Evolutionary conservation across 2,888 invertebrate genomes (phyloP).

Genomic region (Ophraella communa): DNA sequence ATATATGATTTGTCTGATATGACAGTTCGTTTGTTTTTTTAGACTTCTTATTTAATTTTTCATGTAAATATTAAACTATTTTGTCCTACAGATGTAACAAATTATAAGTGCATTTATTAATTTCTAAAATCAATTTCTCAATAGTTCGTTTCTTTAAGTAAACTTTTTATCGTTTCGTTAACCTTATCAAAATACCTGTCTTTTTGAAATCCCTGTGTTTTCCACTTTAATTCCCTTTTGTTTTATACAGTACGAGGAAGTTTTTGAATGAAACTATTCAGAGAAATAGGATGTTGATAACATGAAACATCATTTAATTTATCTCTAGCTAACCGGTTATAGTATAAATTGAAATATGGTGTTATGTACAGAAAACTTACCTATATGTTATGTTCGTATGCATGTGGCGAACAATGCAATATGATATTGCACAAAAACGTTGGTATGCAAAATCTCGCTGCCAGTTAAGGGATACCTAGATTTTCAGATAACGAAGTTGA

Average conservation of each 20-base stretch:
- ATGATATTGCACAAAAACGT: constrained; percentile 35
- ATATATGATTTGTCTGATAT: background rate
- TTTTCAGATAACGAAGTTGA: constrained; percentile 32
- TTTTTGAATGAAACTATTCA: constrained; percentile 13
- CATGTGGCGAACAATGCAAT: constrained; percentile 32
- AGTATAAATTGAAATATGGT: constrained; percentile 30
- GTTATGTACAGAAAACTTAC: constrained; percentile 31
- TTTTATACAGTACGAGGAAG: constrained; percentile 17
- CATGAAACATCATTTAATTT: constrained; percentile 28
- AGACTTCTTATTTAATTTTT: background rate
- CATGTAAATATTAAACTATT: background rate
- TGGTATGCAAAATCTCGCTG: constrained; percentile 32
- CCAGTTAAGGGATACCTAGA: constrained; percentile 29
- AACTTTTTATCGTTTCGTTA: constrained; percentile 44
- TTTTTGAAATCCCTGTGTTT: constrained; percentile 35
- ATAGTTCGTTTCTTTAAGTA: constrained; percentile 35
- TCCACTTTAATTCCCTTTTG: constrained; percentile 28
- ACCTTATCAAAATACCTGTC: constrained; percentile 35
- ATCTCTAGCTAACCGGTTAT: constrained; percentile 38
- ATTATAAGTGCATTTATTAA: constrained; percentile 1
- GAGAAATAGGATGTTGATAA: constrained; percentile 11
- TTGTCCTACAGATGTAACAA: background rate
- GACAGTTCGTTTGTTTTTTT: constrained; percentile 5
- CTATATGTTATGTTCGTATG: constrained; percentile 25
- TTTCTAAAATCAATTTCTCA: constrained; percentile 38